Evolutionary conservation across 2,797 vertebrate genomes (phyloP), one percentile per base, ranked within the genome.

Genomic region (Ciconia nigra): DNA sequence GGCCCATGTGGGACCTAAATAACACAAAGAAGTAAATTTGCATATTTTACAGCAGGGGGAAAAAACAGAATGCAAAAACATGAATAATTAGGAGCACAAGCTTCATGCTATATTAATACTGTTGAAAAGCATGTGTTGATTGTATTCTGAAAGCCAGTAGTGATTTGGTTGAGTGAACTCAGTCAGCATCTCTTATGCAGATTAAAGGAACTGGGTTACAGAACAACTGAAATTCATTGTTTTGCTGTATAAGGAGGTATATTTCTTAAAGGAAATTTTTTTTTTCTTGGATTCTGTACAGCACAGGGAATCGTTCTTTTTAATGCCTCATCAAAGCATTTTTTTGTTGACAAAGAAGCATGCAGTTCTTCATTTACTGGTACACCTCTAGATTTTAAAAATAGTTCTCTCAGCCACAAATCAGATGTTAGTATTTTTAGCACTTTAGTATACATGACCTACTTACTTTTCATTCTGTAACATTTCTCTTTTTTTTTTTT

Each of bases 1-100:
- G 94, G 91, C 92, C 94, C 89, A 96, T 94, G 89, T 92, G 93
- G 92, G 90, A 97, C 93, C 91, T 91, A 91, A 90, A 95, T 96
- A 97, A 94, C 90, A 97, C 93, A 98, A 97, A 97, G 93, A 92
- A 96, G 87, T 96, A 79, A 90, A 98, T 97, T 98, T 98, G 92
- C 89, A 97, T 98, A 97, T 98, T 97, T 96, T 96, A 76, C 96
- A 97, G 93, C 86, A 96, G 94, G 83, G 92, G 96, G 96, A 97
- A 92, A 90, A 97, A 97, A 97, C 83, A 91, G 94, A 96, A 97
- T 97, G 92, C 90, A 98, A 94, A 74, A 96, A 96, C 85, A 96
- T 93, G 83, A 96, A 95, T 97, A 96, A 96, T 94, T 97, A 95
- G 94, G 92, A 96, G 96, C 95, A 93, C 91, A 94, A 94, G 96